Base-by-base conservation (phyloP, 2,113 vertebrate species). In the Cinclus mexicanus region DNA sequence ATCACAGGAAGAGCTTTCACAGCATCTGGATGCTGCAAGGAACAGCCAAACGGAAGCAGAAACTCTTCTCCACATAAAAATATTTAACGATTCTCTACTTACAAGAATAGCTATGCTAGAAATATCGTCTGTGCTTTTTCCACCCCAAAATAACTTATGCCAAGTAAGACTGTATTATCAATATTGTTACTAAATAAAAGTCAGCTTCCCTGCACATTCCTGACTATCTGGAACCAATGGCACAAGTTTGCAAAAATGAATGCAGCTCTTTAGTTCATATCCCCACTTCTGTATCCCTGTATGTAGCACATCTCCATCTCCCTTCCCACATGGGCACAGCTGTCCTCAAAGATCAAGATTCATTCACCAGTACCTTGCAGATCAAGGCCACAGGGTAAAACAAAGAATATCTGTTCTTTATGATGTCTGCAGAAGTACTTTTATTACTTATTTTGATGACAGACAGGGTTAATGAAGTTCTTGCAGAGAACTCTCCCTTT, bases 401-500 rank as follows among this genome's bases (percentile, higher is more conserved):
- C 77, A 90, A 70, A 86, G 60, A 60, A 67, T 37, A 60, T 61
- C 67, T 89, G 71, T 55, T 89, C 90, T 91, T 83, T 39, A 29
- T 14, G 24, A 82, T 35, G 64, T 29, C 89, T 95, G 60, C 74
- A 63, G 7, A 87, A 75, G 37, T 59, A 64, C 90, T 88, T 92
- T 80, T 88, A 93, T 84, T 91, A 76, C 91, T 96, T 55, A 89
- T 71, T 88, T 46, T 88, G 95, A 70, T 84, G 55, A 94, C 95
- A 97, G 97, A 95, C 72, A 95, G 97, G 96, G 96, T 97, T 97
- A 98, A 98, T 96, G 94, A 97, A 92, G 93, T 97, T 97, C 95
- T 95, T 93, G 94, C 94, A 97, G 95, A 95, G 96, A 98, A 97
- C 97, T 97, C 96, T 97, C 97, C 96, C 94, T 97, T 94, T 97